Conservation (phyloP, 2,797 vertebrate genomes). For the Peromyscus aztecus region DNA sequence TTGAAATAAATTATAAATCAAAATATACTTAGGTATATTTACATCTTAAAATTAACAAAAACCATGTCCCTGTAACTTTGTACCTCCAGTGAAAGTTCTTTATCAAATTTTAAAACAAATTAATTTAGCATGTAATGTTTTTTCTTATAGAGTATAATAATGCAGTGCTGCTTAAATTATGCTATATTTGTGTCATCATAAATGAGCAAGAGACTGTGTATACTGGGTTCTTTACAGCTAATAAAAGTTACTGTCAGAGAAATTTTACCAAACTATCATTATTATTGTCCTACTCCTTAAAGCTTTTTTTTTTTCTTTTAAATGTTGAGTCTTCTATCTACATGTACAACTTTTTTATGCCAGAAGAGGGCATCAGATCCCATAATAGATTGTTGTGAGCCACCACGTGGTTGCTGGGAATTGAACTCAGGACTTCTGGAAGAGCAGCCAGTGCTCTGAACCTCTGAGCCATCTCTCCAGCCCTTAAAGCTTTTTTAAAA, state of each 20-base stretch:
- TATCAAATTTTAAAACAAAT: constrained; percentile 52
- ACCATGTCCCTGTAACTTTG: constrained; percentile 43
- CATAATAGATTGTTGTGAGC: no score
- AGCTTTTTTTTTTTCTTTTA: background rate
- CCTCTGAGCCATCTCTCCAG: no score
- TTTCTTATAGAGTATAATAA: constrained; percentile 41
- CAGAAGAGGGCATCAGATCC: no score
- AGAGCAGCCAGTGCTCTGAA: no score
- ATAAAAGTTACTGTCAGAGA: constrained; percentile 71
- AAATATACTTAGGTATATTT: constrained; percentile 51
- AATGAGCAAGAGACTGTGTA: constrained; percentile 18
- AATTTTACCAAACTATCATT: background rate
- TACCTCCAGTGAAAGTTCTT: constrained; percentile 60
- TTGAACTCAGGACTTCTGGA: no score
- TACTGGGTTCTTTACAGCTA: constrained; percentile 28
- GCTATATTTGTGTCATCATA: constrained; percentile 51
- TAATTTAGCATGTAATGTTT: constrained; percentile 43
- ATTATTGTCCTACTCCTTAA: constrained; percentile 27
- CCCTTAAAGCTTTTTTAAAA: background rate
- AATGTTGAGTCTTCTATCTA: no score
- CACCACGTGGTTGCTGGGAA: no score
- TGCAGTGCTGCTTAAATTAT: constrained; percentile 41
- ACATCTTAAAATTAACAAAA: constrained; percentile 56
- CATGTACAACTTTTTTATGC: no score
- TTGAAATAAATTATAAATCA: constrained; percentile 60